Percentiles rank a stretch among this genome's conserved stretches.
Conservation (phyloP, 2,113 vertebrate genomes). For the Amazona vittata region DNA sequence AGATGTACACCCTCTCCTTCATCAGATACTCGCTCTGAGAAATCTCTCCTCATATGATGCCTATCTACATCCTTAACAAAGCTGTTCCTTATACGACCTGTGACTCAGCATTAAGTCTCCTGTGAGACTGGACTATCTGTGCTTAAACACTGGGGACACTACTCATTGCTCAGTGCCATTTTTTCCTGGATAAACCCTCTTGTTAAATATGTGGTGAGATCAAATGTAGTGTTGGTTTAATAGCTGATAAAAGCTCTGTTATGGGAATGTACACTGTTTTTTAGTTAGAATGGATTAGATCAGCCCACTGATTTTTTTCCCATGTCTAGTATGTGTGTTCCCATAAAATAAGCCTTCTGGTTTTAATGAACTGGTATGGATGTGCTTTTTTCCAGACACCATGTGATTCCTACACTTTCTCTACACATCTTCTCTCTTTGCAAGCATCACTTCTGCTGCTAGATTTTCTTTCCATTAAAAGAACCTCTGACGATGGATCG, state of each 20-base stretch:
- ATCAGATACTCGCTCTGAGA: neutral
- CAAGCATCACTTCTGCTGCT: neutral
- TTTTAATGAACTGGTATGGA: neutral
- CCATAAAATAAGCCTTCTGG: neutral
- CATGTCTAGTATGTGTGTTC: neutral
- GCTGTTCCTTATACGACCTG: neutral
- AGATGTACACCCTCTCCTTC: neutral
- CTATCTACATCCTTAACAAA: neutral
- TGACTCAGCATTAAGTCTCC: neutral
- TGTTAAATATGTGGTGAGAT: neutral
- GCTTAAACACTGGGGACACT: neutral
- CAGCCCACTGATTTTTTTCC: neutral
- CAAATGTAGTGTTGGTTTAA: conserved; percentile 10
- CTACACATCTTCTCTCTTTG: neutral
- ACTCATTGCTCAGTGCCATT: neutral
- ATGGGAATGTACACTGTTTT: neutral
- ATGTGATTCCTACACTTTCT: neutral
- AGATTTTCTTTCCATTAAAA: neutral
- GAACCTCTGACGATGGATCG: neutral
- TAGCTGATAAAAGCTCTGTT: conserved; percentile 5
- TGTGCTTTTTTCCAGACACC: neutral
- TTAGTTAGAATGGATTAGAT: conserved; percentile 10
- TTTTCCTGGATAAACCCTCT: neutral
- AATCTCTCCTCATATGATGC: neutral
- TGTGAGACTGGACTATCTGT: neutral